Evolutionary conservation across 1,140 invertebrate genomes (phyloP), one percentile per base, ranked within the genome.

Genomic region (Diploscapter pachys): DNA sequence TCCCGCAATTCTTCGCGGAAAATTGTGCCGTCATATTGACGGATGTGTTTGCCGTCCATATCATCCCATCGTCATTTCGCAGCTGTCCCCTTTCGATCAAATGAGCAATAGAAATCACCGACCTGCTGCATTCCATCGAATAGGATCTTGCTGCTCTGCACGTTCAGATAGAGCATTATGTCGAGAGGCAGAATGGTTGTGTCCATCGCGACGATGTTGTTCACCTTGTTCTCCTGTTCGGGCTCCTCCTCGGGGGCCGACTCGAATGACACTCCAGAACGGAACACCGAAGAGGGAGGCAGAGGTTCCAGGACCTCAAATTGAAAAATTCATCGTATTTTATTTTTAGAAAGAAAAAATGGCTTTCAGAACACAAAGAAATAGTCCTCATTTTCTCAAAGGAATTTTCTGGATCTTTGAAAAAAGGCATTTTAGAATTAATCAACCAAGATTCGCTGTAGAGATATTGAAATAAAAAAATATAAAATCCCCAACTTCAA

Each of bases 141-240:
- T 74, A 93, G 89, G 84, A 97, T 95, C 3, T 93, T 93, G 9
- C 94, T 96, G 0, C 95, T 95, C 84, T 98, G 93, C 90, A 98
- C 96, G 85, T 95, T 93, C 87, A 98, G 95, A 86, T 97, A 96
- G 5, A 99, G 95, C 80, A 99, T 93, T 6, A 99, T 94, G 88
- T 99, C 96, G 0, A 99, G 94, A 0, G 96, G 96, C 85, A 98
- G 98, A 73, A 93, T 95, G 8, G 93, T 91, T 83, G 81, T 79
- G 82, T 83, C 75, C 80, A 85, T 71, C 80, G 70, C 71, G 73
- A 81, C 69, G 51, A 77, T 76, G 72, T 75, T 63, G 69, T 31
- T 64, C 73, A 63, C 59, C 65, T 75, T 63, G 69, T 31, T 64
- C 73, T 59, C 59, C 65, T 64, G 6, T 68, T 67, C 53, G 87